Base-by-base conservation (phyloP, 2,113 vertebrate genomes). In the Solenodon paradoxus region DNA sequence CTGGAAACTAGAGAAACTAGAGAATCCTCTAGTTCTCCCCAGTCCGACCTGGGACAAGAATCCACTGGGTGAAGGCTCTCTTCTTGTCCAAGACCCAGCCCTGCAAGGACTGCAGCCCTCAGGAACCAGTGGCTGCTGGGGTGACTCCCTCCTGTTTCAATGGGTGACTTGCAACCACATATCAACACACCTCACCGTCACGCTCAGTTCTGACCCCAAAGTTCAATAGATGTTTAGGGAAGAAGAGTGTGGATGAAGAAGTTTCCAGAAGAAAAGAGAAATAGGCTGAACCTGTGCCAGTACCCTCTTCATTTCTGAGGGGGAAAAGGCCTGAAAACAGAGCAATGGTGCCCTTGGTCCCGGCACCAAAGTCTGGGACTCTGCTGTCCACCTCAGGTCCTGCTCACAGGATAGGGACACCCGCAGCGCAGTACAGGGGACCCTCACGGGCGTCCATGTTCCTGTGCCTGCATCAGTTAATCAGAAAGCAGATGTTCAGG, bases 371-470 rank as follows among this genome's bases (percentile, higher is more conserved):
- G 47, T 64, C 77, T 61, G 42, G 47, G 7, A 24, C 45, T 84
- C 57, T 38, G 82, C 32, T 42, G 24, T 30, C 20, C 26, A 8
- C 7, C 7, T 22, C 9, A 71, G 51, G 88, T 26, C 47, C 22
- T 35, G 30, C 7, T 4, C 2, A 35, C 15, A 3, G 49, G 42
- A 77, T 22, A 68, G n/a, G 24, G 24, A 26, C 63, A 4, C 30
- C 6, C 0, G 0, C 40, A 26, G 32, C 5, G 2, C 0, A 61
- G 49, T 28, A 0, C 0, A 5, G 90, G 64, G 61, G 51, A 53
- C n/a, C 9, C 8, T 17, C 38, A 6, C n/a, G 26, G 59, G 13
- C 1, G 5, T 45, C 69, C 4, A 1, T 0, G 1, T 11, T 47
- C 47, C 53, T 2, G 1, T 79, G 19, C 47, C 51, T 42, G 30